Percentiles rank a stretch among this genome's conserved stretches.
Evolutionary conservation across 2,113 vertebrate species (phyloP).

Genomic region (Melanotaenia duboulayi): DNA sequence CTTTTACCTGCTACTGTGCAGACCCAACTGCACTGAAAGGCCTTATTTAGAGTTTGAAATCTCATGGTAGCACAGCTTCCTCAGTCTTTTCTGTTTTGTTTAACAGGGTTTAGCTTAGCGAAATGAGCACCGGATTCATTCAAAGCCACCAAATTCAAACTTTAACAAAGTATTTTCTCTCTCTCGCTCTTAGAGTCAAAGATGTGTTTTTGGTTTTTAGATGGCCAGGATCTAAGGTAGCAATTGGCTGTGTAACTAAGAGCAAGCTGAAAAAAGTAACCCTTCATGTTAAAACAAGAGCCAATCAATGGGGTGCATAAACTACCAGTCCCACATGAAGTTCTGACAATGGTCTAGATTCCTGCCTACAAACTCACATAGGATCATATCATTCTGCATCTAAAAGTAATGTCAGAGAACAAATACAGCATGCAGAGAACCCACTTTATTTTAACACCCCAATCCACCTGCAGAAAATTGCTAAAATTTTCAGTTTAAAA

Average conservation of each 20-base stretch:
- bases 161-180: not conserved
- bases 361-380: slow-evolving; percentile 19
- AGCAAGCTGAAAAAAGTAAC: slow-evolving; percentile 7
- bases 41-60: not conserved
- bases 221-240: slow-evolving; percentile 26
- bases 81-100: not conserved
- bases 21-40: not conserved
- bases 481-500: slow-evolving; percentile 40
- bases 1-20: not conserved
- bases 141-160: slow-evolving; percentile 16
- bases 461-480: slow-evolving; percentile 36
- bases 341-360: slow-evolving; percentile 38
- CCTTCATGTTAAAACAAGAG: not conserved
- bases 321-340: slow-evolving; percentile 13
- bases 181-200: slow-evolving; percentile 4
- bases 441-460: slow-evolving; percentile 9
- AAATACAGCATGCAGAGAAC: too few species aligned
- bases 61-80: not conserved
- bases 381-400: slow-evolving; percentile 49
- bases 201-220: not conserved
- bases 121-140: not conserved
- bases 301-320: slow-evolving; percentile 10
- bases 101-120: not conserved
- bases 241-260: slow-evolving; percentile 1
- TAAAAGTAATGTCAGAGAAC: slow-evolving; percentile 35